Evolutionary conservation across 2,888 invertebrate species (phyloP).

Genomic region (Sympetrum striolatum): DNA sequence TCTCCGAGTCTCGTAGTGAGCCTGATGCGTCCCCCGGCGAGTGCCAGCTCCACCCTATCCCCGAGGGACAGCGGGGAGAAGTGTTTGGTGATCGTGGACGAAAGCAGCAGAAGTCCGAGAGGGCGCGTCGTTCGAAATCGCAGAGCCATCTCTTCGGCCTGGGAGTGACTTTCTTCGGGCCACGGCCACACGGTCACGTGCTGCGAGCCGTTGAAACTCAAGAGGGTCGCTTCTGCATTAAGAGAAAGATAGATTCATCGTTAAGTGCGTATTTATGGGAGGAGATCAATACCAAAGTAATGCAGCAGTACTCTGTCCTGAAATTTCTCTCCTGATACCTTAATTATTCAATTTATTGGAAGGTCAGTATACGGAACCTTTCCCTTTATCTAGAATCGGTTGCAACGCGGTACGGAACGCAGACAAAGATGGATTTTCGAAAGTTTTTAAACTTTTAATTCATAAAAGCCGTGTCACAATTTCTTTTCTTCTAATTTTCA

Average conservation of each 20-base stretch:
- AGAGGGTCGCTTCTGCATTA: constrained; percentile 82
- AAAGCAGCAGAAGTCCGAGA: constrained; percentile 73
- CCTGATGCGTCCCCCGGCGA: constrained; percentile 83
- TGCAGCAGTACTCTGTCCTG: too few species aligned
- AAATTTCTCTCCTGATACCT: too few species aligned
- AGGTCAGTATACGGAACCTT: too few species aligned
- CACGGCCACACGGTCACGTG: constrained; percentile 77
- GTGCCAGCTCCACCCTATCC: constrained; percentile 83
- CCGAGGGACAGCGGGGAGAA: constrained; percentile 61
- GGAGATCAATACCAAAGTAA: too few species aligned
- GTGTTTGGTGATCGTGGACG: constrained; percentile 76
- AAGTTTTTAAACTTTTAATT: too few species aligned
- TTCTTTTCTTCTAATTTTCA: too few species aligned
- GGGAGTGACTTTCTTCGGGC: constrained; percentile 77
- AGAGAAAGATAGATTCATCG: not conserved
- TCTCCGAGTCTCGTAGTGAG: constrained; percentile 84
- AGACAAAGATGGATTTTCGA: too few species aligned
- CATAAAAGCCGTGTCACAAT: too few species aligned
- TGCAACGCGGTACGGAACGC: too few species aligned
- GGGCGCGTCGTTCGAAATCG: constrained; percentile 85
- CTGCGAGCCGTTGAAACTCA: constrained; percentile 88
- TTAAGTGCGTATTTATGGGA: not conserved
- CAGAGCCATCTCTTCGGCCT: constrained; percentile 88
- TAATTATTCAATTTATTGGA: too few species aligned
- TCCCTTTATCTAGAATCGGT: too few species aligned